These are phyloP conservation scores for Nothura maculosa DNA, from an alignment of 2,797 vertebrate genomes.

Conservation along the genomic window DNA sequence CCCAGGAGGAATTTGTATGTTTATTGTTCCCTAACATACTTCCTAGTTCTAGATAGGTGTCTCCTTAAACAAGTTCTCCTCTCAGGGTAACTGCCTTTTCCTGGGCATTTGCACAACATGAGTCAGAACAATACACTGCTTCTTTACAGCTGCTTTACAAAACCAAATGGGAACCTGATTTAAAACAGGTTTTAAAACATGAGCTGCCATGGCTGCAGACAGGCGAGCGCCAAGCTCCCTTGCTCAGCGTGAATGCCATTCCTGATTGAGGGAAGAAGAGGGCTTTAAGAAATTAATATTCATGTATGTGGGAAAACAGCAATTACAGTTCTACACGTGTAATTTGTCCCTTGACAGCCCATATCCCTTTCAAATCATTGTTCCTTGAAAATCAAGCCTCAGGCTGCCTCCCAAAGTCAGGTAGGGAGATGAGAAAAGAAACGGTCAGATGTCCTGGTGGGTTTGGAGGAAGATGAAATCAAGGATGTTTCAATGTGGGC, in stretches of 20 bases:
- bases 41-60: not conserved
- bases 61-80: not conserved
- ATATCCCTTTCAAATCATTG: not conserved
- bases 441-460: not conserved
- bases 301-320: slow-evolving; percentile 7
- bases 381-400: slow-evolving; percentile 2
- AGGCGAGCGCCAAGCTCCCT: not conserved
- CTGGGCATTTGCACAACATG: not conserved
- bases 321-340: not conserved
- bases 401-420: not conserved
- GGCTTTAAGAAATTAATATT: slow-evolving; percentile 20
- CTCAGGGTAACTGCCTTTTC: not conserved
- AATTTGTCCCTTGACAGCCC: slow-evolving; percentile 26
- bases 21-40: not conserved
- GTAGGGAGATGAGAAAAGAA: not conserved
- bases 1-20: not conserved
- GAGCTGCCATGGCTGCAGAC: not conserved
- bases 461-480: not conserved
- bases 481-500: not conserved
- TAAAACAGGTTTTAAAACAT: not conserved
- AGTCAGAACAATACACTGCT: not conserved
- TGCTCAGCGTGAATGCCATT: not conserved
- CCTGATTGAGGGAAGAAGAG: not conserved
- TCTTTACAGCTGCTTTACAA: slow-evolving; percentile 10
- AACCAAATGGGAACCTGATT: slow-evolving; percentile 8